Evolutionary conservation across 2,113 vertebrate genomes (phyloP), one percentile per base, ranked within the genome.

Genomic region (Corythoichthys intestinalis): DNA sequence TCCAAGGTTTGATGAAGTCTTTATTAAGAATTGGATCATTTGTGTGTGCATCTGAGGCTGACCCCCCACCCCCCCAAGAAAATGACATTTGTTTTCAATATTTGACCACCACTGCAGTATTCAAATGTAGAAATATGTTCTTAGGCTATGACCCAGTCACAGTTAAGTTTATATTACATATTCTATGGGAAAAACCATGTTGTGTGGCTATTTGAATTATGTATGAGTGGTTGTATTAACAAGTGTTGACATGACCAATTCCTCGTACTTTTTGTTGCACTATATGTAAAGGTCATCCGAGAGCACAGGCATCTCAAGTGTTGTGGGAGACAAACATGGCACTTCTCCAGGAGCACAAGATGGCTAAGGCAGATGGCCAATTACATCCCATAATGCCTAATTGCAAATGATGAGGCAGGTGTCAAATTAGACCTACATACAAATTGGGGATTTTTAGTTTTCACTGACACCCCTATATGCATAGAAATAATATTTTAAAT

Each of bases 321-420:
- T 74, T 90, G 85, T 80, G 82, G 79, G 80, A 85, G 66, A 66
- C 70, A 74, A 82, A 83, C 74, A 80, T 90, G 89, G 90, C 85
- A 76, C 38, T 64, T 77, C 70, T 92, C 88, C 90, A 92, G 87
- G 68, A 91, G 65, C 77, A 88, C 89, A 92, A 86, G 85, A 88
- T 90, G 87, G 84, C 72, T 59, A 73, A 80, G 83, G 84, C 91
- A 93, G 90, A 91, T 91, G 91, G 91, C 88, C 87, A 90, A 88
- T 90, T 91, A 89, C 69, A 81, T 79, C 88, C 85, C 83, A 91
- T 89, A 87, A 90, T 87, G 72, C 84, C 82, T 90, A 88, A 92
- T 89, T 89, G 90, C 88, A 91, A 91, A 90, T 90, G 85, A 91
- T 91, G 88, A 91, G 89, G 86, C 88, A 88, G 86, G 89, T 91